Percentiles rank a stretch among this genome's conserved stretches.
phyloP scores from a whole-genome alignment of 1,140 invertebrate genomes.

The Camponotus vicinus region DNA sequence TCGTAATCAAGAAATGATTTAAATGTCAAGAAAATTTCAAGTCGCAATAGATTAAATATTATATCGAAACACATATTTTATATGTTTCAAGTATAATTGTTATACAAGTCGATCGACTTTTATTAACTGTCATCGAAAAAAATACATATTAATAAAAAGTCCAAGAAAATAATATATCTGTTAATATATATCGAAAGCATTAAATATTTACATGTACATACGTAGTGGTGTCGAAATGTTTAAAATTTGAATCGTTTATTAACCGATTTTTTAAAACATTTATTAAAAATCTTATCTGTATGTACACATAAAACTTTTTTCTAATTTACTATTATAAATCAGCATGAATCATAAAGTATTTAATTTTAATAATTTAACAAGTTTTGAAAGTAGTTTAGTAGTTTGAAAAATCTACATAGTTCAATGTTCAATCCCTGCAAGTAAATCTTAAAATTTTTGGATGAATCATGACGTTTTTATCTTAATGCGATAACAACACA shows the following conservation, averaged over 20 bases:
- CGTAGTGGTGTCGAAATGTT: too few relatives aligned
- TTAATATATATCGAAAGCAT: too few relatives aligned
- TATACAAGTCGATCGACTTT: not conserved
- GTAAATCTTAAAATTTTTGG: not conserved
- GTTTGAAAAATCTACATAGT: too few relatives aligned
- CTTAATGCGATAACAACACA: not conserved
- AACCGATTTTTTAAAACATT: not conserved
- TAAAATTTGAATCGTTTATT: too few relatives aligned
- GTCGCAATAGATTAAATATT: not conserved
- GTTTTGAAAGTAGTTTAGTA: too few relatives aligned
- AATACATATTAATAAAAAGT: not conserved
- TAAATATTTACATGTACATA: too few relatives aligned
- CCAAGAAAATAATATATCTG: not conserved
- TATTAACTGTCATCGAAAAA: not conserved
- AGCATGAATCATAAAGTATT: not conserved
- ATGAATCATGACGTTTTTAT: not conserved
- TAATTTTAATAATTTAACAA: not conserved
- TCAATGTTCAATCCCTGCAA: not conserved
- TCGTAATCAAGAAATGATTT: not conserved
- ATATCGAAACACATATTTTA: not conserved
- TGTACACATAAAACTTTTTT: not conserved
- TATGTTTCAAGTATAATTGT: not conserved
- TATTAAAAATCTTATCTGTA: not conserved
- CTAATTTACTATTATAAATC: not conserved
- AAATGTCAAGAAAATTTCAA: not conserved